A percentile compares a stretch with the other conserved stretches of the same genome.
Conservation (phyloP, 2,797 vertebrate genomes). For the Dendrocincla tyrannina region DNA sequence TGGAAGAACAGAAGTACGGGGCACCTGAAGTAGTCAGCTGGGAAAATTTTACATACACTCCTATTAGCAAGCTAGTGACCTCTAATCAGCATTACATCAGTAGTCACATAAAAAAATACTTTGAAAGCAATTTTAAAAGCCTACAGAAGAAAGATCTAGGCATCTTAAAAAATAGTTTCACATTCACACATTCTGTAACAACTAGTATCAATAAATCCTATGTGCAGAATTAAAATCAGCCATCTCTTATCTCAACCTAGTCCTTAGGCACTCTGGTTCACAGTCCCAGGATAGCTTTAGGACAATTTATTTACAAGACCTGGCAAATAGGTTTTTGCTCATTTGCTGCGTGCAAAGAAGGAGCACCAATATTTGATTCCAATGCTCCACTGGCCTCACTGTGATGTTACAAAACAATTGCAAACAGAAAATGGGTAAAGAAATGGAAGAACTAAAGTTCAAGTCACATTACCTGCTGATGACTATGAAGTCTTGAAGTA, state of each 20-base stretch:
- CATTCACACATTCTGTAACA: neutral
- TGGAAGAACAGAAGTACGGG: neutral
- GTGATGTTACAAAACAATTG: neutral
- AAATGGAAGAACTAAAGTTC: neutral
- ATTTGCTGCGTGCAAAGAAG: neutral
- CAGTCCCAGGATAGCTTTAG: neutral
- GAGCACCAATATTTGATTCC: neutral
- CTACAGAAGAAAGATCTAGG: neutral
- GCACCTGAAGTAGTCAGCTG: neutral
- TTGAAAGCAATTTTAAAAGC: neutral
- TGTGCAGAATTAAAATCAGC: neutral
- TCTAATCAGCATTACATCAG: neutral
- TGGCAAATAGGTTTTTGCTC: neutral
- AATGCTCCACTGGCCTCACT: neutral
- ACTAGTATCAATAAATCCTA: neutral
- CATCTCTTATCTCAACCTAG: neutral
- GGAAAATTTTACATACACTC: neutral
- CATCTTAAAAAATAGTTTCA: neutral
- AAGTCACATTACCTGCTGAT: conserved; percentile 87
- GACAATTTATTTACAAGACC: neutral
- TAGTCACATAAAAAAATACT: neutral
- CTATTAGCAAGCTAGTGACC: neutral
- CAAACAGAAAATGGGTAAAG: neutral
- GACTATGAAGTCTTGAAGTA: conserved; percentile 92
- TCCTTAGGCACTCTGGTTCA: neutral